Conservation (phyloP, 2,113 vertebrate genomes). For the Cephalopterus ornatus region DNA sequence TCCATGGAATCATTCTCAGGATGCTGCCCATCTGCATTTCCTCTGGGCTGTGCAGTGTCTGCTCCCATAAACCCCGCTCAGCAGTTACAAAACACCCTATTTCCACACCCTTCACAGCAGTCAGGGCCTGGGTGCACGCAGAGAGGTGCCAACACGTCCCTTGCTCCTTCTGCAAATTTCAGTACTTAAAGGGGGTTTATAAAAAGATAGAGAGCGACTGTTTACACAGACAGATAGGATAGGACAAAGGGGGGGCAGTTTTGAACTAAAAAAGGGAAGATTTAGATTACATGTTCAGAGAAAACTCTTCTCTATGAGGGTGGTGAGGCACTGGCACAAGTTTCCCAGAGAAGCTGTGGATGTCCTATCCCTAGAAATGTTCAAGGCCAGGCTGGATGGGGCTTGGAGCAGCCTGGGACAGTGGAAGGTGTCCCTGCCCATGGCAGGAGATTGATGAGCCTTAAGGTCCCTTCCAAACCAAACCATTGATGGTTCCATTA, state of each 20-base stretch:
- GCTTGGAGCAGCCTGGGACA: background rate
- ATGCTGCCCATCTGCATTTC: rapidly evolving
- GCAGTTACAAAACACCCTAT: background rate
- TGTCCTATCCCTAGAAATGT: no score
- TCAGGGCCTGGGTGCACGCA: background rate
- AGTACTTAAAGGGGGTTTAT: rapidly evolving
- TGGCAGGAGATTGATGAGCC: background rate
- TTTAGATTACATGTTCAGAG: background rate
- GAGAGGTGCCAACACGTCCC: background rate
- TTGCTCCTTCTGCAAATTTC: background rate
- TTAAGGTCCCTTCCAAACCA: background rate
- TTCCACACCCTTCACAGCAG: background rate
- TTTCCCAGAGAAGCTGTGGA: background rate
- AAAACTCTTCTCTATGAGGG: background rate
- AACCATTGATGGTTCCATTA: background rate
- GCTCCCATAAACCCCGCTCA: background rate
- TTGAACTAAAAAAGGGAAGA: background rate
- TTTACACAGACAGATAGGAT: background rate
- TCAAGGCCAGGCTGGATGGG: background rate
- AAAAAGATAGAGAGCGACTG: background rate
- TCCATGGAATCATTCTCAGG: rapidly evolving
- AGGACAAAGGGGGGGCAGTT: background rate
- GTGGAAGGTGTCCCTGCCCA: background rate
- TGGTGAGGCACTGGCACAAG: background rate
- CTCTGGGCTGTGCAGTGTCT: background rate